These are phyloP conservation scores for Bos taurus DNA, from an alignment of 2,113 vertebrate species.

Conservation along the genomic window ARS-UCD2.0 NC_037329.1:125165501-125166000, in stretches of 20 bases:
- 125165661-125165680: not conserved
- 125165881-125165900: conserved; percentile 32
- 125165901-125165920: conserved; percentile 33
- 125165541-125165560: conserved; percentile 20
- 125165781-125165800: conserved; percentile 99
- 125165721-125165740: conserved; percentile 90
- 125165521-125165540: not conserved
- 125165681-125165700: not conserved
- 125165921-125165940: conserved; percentile 39
- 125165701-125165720: not conserved
- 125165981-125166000: conserved; percentile 38
- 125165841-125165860: conserved; percentile 20
- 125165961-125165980: conserved; percentile 43
- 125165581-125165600: not conserved
- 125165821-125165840: not conserved
- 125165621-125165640: not conserved
- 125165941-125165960: conserved; percentile 27
- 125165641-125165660: not conserved
- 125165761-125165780: conserved; percentile 92
- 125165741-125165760: conserved; percentile 99
- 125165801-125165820: conserved; percentile 68
- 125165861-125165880: conserved; percentile 17
- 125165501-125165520: not conserved
- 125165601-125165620: not conserved
- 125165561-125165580: not conserved